A percentile compares a stretch with the other conserved stretches of the same genome.
These are phyloP conservation scores for Gopherus flavomarginatus DNA, from an alignment of 2,113 vertebrate genomes.

Conservation along the genomic window DNA sequence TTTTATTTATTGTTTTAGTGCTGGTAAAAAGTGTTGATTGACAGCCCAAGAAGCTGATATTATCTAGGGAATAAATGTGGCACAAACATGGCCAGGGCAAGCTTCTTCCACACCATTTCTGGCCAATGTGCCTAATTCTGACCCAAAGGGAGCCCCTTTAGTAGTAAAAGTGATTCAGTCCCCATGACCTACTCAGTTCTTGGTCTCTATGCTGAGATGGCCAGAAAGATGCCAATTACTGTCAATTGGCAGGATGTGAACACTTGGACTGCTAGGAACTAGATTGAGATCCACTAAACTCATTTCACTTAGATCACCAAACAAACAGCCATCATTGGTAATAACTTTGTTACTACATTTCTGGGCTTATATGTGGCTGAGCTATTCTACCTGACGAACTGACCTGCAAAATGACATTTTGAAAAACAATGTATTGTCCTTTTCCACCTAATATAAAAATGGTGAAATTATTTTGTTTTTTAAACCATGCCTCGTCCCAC, in stretches of 20 bases:
- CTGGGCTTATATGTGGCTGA: not conserved
- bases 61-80: not conserved
- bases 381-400: not conserved
- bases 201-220: not conserved
- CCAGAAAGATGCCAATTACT: not conserved
- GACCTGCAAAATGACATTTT: not conserved
- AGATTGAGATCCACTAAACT: not conserved
- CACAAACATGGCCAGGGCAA: not conserved
- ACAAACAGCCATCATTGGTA: not conserved
- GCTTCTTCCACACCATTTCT: not conserved
- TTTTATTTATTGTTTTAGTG: not conserved
- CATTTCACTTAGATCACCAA: not conserved
- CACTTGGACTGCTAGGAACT: not conserved
- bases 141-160: not conserved
- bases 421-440: not conserved
- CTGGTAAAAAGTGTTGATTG: not conserved
- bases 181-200: fast-evolving
- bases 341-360: not conserved
- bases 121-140: not conserved
- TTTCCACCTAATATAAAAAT: not conserved
- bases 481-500: not conserved
- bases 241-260: not conserved
- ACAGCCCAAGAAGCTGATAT: not conserved
- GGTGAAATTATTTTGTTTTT: not conserved
- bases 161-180: not conserved